Evolutionary conservation across 2,888 invertebrate species (phyloP).

Genomic region (Drosophila colorata): DNA sequence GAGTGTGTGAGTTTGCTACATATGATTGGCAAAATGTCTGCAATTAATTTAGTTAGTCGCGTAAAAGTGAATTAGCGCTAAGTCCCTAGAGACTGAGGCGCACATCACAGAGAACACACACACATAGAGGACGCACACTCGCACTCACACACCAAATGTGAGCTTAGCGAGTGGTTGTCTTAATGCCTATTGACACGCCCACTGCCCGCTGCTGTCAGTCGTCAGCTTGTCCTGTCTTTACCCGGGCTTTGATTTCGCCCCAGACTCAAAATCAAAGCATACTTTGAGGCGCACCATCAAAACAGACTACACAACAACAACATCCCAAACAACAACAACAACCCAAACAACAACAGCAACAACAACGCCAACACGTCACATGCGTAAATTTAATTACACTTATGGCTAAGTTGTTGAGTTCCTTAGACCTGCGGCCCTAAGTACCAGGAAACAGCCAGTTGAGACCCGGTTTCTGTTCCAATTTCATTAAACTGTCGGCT

Average conservation of each 20-base stretch:
- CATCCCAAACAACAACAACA: neutral
- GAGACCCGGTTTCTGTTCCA: constrained; percentile 28
- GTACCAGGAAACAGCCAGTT: constrained; percentile 6
- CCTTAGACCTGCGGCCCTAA: constrained; percentile 16
- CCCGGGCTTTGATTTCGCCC: constrained; percentile 59
- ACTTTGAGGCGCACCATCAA: constrained; percentile 44
- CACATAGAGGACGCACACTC: constrained; percentile 7
- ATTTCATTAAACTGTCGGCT: constrained; percentile 47
- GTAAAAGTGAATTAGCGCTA: constrained; percentile 70
- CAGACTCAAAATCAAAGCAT: constrained; percentile 60
- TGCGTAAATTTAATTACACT: constrained; percentile 73
- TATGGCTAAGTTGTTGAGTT: constrained; percentile 50
- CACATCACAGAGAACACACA: constrained; percentile 20
- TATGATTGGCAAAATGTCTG: constrained; percentile 69
- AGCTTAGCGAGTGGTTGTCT: constrained; percentile 24
- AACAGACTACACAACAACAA: constrained; percentile 26
- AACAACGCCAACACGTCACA: constrained; percentile 30
- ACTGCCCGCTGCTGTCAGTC: constrained; percentile 2
- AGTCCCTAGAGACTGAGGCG: constrained; percentile 43
- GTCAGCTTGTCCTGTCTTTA: constrained; percentile 8
- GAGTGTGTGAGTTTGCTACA: constrained; percentile 8
- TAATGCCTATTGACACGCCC: constrained; percentile 48
- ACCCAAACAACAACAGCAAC: constrained; percentile 6
- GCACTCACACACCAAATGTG: neutral
- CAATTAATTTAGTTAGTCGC: constrained; percentile 75